Evolutionary conservation across 2,888 invertebrate species (phyloP).

Genomic region (Caenorhabditis panamensis): DNA sequence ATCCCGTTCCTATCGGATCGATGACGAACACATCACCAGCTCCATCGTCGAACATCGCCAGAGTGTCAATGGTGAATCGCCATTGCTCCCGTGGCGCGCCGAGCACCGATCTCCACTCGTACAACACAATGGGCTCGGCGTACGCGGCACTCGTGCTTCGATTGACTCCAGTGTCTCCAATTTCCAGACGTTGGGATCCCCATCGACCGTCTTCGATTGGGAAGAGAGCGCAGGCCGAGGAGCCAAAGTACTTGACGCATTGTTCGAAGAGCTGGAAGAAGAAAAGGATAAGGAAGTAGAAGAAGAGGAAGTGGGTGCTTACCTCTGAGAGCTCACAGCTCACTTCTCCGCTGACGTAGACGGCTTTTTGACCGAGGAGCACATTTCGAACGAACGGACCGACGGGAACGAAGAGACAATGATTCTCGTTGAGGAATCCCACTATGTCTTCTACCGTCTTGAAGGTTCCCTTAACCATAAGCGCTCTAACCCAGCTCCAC

Average conservation of each 20-base stretch:
- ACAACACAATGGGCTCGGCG: constrained; percentile 64
- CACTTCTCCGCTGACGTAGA: constrained; percentile 60
- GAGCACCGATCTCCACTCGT: constrained; percentile 58
- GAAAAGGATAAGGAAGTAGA: neutral
- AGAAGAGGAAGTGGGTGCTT: neutral
- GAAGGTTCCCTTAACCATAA: constrained; percentile 53
- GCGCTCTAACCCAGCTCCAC: constrained; percentile 66
- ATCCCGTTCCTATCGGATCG: constrained; percentile 61
- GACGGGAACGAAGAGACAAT: constrained; percentile 53
- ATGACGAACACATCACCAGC: constrained; percentile 59
- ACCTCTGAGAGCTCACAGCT: constrained; percentile 48
- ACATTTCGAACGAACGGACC: constrained; percentile 46
- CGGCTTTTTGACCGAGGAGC: constrained; percentile 33
- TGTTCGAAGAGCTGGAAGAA: constrained; percentile 55
- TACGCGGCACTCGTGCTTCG: constrained; percentile 15
- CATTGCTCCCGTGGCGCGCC: constrained; percentile 20
- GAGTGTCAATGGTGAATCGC: constrained; percentile 58
- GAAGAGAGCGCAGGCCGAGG: constrained; percentile 55
- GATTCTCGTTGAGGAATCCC: constrained; percentile 21
- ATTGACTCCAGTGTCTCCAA: constrained; percentile 65
- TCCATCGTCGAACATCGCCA: constrained; percentile 62
- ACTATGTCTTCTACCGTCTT: constrained; percentile 47
- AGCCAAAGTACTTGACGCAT: constrained; percentile 53
- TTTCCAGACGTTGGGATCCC: constrained; percentile 62
- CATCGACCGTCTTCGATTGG: constrained; percentile 45